Evolutionary conservation across 2,888 invertebrate species (phyloP).

Genomic region (Rhamnusium bicolor): DNA sequence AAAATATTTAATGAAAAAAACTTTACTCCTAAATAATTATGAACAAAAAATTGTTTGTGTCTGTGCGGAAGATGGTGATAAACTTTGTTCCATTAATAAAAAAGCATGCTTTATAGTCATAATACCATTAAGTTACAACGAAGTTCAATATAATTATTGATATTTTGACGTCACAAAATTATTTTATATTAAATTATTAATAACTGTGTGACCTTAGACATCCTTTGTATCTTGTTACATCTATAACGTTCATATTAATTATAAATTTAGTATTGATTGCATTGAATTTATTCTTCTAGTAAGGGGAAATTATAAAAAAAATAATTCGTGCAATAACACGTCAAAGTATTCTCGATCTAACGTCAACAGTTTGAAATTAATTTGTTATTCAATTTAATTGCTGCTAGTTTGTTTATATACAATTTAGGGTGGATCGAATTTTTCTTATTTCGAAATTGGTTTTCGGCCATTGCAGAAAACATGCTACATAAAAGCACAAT

Average conservation of each 20-base stretch:
- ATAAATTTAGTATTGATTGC: conserved; percentile 45
- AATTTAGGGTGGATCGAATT: too few species aligned
- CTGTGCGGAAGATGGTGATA: too few species aligned
- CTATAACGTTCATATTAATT: conserved; percentile 41
- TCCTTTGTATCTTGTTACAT: conserved; percentile 42
- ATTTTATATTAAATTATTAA: conserved; percentile 44
- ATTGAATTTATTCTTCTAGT: conserved; percentile 1
- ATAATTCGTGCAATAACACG: conserved; percentile 2
- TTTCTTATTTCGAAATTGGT: too few species aligned
- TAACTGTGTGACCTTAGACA: conserved; percentile 49
- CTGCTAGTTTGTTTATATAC: too few species aligned
- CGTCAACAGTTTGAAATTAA: too few species aligned
- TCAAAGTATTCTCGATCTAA: not conserved
- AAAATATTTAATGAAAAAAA: too few species aligned
- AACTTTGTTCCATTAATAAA: conserved; percentile 6
- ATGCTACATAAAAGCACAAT: too few species aligned
- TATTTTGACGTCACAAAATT: conserved; percentile 45
- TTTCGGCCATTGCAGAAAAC: too few species aligned
- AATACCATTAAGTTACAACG: not conserved
- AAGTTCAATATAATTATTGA: conserved; percentile 37
- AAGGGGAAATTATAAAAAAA: not conserved
- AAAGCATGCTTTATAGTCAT: not conserved
- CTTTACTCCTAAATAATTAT: too few species aligned
- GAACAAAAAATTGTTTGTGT: too few species aligned
- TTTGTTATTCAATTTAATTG: too few species aligned